Evolutionary conservation across 1,140 invertebrate genomes (phyloP).

Genomic region (Lordiphosa mommai): DNA sequence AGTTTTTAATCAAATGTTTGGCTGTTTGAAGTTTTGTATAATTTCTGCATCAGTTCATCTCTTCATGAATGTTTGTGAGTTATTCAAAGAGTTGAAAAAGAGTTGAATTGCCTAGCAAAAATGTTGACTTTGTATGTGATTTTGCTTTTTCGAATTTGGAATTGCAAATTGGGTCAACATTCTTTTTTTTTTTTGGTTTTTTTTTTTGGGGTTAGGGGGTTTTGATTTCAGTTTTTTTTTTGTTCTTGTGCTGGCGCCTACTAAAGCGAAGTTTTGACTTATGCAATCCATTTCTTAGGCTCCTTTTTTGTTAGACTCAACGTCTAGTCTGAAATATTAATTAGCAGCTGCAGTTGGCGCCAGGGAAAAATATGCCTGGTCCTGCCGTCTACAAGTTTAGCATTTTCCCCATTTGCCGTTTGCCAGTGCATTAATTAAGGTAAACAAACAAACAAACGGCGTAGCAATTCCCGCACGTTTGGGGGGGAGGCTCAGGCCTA

Average conservation of each 20-base stretch:
- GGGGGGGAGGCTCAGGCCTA: not conserved
- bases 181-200: constrained; percentile 15
- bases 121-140: constrained; percentile 17
- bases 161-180: constrained; percentile 37
- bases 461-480: not conserved
- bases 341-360: constrained; percentile 37
- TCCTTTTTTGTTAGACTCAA: too few species aligned
- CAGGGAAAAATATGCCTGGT: not conserved
- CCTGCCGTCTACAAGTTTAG: not conserved
- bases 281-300: not conserved
- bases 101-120: too few species aligned
- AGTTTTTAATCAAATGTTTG: too few species aligned
- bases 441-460: constrained; percentile 59
- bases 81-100: not conserved
- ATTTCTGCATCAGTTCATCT: too few species aligned
- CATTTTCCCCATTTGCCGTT: constrained; percentile 21
- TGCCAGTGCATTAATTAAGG: constrained; percentile 72
- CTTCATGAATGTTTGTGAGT: not conserved
- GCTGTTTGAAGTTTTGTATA: too few species aligned
- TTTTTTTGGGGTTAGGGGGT: constrained; percentile 3
- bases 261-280: not conserved
- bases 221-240: constrained; percentile 5
- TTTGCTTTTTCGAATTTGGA: constrained; percentile 33
- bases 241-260: not conserved
- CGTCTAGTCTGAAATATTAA: constrained; percentile 60